These are phyloP conservation scores for Tigriopus californicus DNA, from an alignment of 2,888 invertebrate genomes.

Conservation along the genomic window DNA sequence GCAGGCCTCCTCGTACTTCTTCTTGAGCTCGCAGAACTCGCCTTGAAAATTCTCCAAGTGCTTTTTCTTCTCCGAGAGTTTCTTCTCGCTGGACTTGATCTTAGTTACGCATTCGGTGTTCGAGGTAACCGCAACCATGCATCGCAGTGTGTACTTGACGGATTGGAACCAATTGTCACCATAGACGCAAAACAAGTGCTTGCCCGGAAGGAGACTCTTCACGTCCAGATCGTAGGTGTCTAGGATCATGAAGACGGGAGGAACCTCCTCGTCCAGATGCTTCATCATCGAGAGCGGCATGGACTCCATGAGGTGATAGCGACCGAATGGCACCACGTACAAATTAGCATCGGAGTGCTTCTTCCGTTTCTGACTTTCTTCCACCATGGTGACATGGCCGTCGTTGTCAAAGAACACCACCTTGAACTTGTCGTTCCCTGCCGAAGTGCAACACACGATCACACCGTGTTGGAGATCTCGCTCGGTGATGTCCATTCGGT, in stretches of 20 bases:
- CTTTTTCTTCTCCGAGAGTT: conserved; percentile 9
- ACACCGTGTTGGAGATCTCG: conserved; percentile 6
- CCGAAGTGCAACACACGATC: conserved; percentile 5
- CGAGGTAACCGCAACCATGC: conserved; percentile 1
- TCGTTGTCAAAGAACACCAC: conserved; percentile 15
- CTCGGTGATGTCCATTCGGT: conserved; percentile 5
- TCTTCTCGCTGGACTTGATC: not conserved
- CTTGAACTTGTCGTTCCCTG: conserved; percentile 14
- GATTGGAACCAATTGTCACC: conserved; percentile 14
- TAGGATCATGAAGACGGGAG: conserved; percentile 12
- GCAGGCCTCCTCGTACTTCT: conserved; percentile 6
- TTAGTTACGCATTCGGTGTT: not conserved
- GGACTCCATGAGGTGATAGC: conserved; percentile 6
- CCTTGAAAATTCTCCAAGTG: conserved; percentile 12
- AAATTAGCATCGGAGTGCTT: conserved; percentile 8
- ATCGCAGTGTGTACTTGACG: conserved; percentile 8
- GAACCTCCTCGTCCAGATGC: conserved; percentile 12
- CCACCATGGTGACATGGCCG: conserved; percentile 15
- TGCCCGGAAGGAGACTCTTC: conserved; percentile 14
- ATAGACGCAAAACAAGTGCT: conserved; percentile 14
- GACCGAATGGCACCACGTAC: conserved; percentile 11
- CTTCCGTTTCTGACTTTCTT: conserved; percentile 5
- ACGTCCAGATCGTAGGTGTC: conserved; percentile 11
- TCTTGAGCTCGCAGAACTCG: conserved; percentile 12
- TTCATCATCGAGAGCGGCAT: conserved; percentile 14